phyloP scores from a whole-genome alignment of 2,113 vertebrate genomes.

The Amazona vittata region DNA sequence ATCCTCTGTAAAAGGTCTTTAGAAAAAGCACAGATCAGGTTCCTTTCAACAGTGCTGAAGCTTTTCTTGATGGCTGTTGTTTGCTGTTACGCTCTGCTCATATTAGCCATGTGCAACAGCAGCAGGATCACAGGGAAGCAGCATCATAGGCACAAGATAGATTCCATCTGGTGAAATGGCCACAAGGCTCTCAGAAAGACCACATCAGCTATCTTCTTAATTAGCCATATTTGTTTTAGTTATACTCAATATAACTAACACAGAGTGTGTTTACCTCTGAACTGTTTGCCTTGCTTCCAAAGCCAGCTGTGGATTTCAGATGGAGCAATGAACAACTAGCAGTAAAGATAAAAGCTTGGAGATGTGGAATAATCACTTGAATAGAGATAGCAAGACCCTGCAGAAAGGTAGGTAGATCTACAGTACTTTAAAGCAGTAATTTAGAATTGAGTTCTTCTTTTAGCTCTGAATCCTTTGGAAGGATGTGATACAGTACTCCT shows the following conservation, averaged over 20 bases:
- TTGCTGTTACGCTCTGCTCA: background rate
- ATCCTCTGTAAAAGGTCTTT: background rate
- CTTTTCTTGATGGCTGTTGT: background rate
- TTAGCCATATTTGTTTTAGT: background rate
- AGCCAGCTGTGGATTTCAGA: background rate
- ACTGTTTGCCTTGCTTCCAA: background rate
- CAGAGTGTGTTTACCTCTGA: background rate
- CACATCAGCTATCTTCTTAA: background rate
- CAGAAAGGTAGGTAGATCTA: background rate
- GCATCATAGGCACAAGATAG: background rate
- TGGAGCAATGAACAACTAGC: background rate
- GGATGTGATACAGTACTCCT: background rate
- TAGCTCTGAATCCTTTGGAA: background rate
- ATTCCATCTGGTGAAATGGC: background rate
- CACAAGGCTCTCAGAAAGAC: background rate
- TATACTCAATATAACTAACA: background rate
- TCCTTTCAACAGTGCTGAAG: background rate
- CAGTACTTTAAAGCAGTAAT: background rate
- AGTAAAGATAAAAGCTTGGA: background rate
- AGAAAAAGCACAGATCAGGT: background rate
- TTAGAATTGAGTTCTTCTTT: constrained; percentile 14
- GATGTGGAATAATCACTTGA: background rate
- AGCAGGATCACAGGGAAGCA: background rate
- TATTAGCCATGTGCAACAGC: background rate
- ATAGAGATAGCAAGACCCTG: background rate